Conservation (phyloP, 30 jellyfish, hydroid and myxozoan species). For the Turritopsis rubra region DNA sequence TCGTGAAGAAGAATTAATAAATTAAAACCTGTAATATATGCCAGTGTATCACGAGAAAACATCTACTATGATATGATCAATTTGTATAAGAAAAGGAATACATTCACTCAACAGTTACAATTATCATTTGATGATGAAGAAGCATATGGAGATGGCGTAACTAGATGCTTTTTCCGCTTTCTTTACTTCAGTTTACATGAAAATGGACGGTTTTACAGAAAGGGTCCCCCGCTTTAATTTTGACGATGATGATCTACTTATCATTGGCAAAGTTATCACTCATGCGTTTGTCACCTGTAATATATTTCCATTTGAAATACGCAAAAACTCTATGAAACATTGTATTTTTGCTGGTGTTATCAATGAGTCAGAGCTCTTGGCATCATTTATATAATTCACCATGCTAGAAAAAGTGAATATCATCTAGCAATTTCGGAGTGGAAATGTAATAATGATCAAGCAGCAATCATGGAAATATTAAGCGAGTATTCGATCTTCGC, state of each 20-base stretch:
- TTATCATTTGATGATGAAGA: too few relatives aligned
- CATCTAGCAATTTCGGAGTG: not conserved
- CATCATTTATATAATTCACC: not conserved
- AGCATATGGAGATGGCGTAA: too few relatives aligned
- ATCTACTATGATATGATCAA: too few relatives aligned
- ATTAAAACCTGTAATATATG: too few relatives aligned
- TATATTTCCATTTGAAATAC: not conserved
- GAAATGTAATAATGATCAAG: not conserved
- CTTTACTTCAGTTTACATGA: not conserved
- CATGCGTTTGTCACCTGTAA: not conserved
- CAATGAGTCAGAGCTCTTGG: not conserved
- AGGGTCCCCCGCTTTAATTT: not conserved
- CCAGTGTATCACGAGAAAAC: too few relatives aligned
- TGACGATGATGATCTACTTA: slow-evolving; percentile 1
- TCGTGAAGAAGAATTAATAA: too few relatives aligned
- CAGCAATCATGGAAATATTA: not conserved
- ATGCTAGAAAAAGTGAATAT: not conserved
- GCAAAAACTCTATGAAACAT: slow-evolving; percentile 9
- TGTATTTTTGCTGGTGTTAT: not conserved
- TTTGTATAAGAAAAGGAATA: too few relatives aligned
- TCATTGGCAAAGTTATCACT: not conserved
- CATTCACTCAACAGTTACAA: too few relatives aligned
- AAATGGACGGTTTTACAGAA: not conserved
- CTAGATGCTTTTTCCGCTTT: slow-evolving; percentile 9
- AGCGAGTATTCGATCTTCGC: not conserved